Conservation (phyloP, 2,888 invertebrate species). For the Heliconius erato region DNA sequence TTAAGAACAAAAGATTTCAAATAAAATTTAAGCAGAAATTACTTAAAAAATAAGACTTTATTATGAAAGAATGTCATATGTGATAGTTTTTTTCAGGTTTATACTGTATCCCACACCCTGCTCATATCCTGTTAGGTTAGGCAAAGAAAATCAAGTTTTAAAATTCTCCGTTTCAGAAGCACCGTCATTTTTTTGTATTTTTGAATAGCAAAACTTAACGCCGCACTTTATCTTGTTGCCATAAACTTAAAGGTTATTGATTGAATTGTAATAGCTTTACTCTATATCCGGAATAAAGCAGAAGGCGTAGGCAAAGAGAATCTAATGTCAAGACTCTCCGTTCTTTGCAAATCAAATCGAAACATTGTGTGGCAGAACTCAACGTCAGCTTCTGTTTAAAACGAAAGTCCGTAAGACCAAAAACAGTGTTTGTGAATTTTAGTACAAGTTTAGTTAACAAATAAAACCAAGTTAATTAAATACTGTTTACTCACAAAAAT, state of each 20-base stretch:
- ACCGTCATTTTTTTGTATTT: neutral
- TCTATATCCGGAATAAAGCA: no score
- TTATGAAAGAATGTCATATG: neutral
- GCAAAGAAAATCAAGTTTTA: neutral
- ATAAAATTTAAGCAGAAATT: neutral
- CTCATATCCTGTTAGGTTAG: neutral
- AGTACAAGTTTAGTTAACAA: neutral
- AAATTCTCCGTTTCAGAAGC: neutral
- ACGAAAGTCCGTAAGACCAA: neutral
- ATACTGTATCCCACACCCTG: no score
- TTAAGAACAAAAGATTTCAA: conserved; percentile 26
- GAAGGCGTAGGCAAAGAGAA: no score
- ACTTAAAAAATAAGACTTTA: neutral
- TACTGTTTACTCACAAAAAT: neutral
- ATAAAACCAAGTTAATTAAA: conserved; percentile 1
- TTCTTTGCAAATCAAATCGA: no score
- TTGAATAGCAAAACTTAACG: no score
- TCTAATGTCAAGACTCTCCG: no score
- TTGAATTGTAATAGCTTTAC: no score
- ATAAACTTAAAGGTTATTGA: no score
- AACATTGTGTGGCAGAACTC: no score
- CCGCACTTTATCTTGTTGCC: no score
- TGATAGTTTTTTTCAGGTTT: neutral
- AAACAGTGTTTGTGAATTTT: neutral
- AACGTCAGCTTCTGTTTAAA: no score